Conservation (phyloP, 53 echinoderm and acorn worm species). For the Stichopus horrens region DNA sequence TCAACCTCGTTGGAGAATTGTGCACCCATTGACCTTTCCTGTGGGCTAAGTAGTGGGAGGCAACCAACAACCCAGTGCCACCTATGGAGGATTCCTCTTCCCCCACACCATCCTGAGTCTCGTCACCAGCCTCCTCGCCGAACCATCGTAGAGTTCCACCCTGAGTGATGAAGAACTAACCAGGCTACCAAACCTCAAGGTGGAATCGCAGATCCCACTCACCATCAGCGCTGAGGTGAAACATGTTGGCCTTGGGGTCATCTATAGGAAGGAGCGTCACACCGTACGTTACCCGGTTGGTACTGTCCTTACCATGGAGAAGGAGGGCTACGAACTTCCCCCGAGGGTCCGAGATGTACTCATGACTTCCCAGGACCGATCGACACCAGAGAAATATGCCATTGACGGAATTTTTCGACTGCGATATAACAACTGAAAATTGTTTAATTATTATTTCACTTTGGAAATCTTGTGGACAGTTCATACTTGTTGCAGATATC, state of each 20-base stretch:
- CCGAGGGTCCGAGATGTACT: neutral
- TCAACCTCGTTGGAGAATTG: neutral
- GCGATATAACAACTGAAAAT: neutral
- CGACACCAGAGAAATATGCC: neutral
- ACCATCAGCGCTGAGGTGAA: neutral
- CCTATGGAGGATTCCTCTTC: neutral
- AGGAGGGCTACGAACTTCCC: constrained; percentile 7
- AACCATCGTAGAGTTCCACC: neutral
- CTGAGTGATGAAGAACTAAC: neutral
- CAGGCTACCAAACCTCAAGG: neutral
- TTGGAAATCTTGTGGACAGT: neutral
- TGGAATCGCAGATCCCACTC: neutral
- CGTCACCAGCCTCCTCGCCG: neutral
- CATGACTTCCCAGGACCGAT: neutral
- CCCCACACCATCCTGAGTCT: neutral
- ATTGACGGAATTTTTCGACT: neutral
- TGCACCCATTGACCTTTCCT: neutral
- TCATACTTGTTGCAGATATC: neutral
- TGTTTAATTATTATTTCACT: neutral
- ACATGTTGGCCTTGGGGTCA: neutral
- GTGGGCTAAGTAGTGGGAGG: neutral
- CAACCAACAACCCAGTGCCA: neutral
- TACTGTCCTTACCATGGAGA: constrained; percentile 16
- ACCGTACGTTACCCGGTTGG: neutral
- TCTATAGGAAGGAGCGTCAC: constrained; percentile 2